phyloP scores from a whole-genome alignment of 1,140 invertebrate species.

The Diorhabda elongata region DNA sequence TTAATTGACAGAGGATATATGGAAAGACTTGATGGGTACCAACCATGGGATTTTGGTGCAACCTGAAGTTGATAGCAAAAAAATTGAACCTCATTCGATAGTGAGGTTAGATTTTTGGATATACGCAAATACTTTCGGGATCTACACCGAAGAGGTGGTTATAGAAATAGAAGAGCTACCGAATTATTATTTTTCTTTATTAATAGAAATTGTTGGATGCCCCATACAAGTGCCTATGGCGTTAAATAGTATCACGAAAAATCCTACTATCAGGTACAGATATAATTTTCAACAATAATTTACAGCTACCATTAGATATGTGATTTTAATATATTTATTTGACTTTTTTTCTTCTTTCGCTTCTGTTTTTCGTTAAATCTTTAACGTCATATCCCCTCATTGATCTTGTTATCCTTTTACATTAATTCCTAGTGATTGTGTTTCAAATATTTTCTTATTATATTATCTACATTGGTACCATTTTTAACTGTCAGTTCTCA shows the following conservation, averaged over 20 bases:
- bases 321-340: too few relatives aligned
- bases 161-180: slow-evolving; percentile 43
- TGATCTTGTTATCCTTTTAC: too few relatives aligned
- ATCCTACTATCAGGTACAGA: slow-evolving; percentile 37
- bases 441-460: too few relatives aligned
- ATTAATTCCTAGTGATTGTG: too few relatives aligned
- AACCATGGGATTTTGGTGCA: slow-evolving; percentile 36
- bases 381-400: too few relatives aligned
- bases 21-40: slow-evolving; percentile 16
- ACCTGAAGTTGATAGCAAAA: slow-evolving; percentile 17
- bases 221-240: slow-evolving; percentile 45
- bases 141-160: slow-evolving; percentile 46
- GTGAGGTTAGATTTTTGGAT: slow-evolving; percentile 42
- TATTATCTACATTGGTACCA: too few relatives aligned
- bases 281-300: too few relatives aligned
- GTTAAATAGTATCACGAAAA: slow-evolving; percentile 26
- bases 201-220: slow-evolving; percentile 42
- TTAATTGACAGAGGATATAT: slow-evolving; percentile 11
- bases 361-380: too few relatives aligned
- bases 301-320: too few relatives aligned
- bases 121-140: slow-evolving; percentile 47
- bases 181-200: slow-evolving; percentile 39
- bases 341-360: too few relatives aligned
- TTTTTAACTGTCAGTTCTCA: too few relatives aligned
- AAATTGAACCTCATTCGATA: slow-evolving; percentile 21